These are phyloP conservation scores for Silurus lanzhouensis DNA, from an alignment of 2,797 vertebrate genomes.

Conservation along the genomic window DNA sequence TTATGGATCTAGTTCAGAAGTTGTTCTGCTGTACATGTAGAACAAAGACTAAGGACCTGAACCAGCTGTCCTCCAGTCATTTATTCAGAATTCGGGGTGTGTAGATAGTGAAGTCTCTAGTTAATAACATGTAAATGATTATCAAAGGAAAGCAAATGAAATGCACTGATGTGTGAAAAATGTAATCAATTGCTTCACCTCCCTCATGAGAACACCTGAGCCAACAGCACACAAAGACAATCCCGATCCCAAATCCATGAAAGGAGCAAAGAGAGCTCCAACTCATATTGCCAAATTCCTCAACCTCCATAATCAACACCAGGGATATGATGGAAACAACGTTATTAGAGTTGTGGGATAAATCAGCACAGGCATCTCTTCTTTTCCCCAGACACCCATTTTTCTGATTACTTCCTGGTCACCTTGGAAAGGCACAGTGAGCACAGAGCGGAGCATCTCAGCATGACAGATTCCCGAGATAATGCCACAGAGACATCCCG, in stretches of 20 bases:
- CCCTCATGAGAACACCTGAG: constrained; percentile 44
- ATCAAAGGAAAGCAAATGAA: constrained; percentile 41
- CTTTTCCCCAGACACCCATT: constrained; percentile 52
- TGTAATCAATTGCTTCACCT: constrained; percentile 46
- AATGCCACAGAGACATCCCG: constrained; percentile 58
- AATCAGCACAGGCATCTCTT: constrained; percentile 60
- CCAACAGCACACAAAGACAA: constrained; percentile 1
- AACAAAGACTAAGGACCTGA: constrained; percentile 14
- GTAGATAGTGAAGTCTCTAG: constrained; percentile 20
- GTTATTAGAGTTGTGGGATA: constrained; percentile 67
- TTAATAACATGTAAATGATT: constrained; percentile 15
- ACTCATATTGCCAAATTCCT: constrained; percentile 62
- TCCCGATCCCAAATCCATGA: constrained; percentile 13
- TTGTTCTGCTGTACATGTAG: neutral
- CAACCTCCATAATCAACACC: constrained; percentile 64
- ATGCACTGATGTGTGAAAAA: constrained; percentile 33
- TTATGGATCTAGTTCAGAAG: neutral
- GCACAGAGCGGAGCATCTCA: constrained; percentile 19
- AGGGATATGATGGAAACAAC: constrained; percentile 64
- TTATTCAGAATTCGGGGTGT: constrained; percentile 5
- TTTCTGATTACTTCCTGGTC: constrained; percentile 68
- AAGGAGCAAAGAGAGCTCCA: neutral
- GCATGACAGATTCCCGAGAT: constrained; percentile 61
- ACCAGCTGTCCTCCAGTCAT: neutral
- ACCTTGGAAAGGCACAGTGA: constrained; percentile 68